Percentiles rank a stretch among this genome's conserved stretches.
Conservation (phyloP, 2,797 vertebrate genomes). For the Hydrophis major region DNA sequence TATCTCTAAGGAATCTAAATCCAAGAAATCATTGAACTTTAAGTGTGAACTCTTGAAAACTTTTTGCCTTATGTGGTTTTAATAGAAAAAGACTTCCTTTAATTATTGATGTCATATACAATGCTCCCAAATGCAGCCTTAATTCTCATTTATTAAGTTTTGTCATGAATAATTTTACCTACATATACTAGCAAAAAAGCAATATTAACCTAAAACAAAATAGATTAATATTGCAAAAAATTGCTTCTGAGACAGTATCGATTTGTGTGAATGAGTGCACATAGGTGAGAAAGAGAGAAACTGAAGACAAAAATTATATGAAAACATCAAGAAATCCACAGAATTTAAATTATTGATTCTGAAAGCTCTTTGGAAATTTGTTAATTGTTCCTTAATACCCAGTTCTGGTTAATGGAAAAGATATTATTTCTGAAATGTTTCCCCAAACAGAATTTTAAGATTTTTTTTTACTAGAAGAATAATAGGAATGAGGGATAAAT, state of each 20-base stretch:
- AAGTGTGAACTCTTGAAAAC: not conserved
- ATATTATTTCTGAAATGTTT: not conserved
- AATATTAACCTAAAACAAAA: not conserved
- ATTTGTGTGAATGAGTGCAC: not conserved
- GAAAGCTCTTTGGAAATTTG: conserved; percentile 15
- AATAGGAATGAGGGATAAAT: conserved; percentile 10
- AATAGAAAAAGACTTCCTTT: not conserved
- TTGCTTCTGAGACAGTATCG: conserved; percentile 19
- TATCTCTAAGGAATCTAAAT: rapidly evolving
- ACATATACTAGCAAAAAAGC: not conserved
- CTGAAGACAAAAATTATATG: not conserved
- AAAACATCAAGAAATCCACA: conserved; percentile 23
- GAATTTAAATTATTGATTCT: conserved; percentile 42
- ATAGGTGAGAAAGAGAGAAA: not conserved
- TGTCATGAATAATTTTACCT: not conserved
- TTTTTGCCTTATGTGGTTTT: not conserved
- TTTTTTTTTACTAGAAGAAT: not conserved
- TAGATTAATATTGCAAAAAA: conserved; percentile 12
- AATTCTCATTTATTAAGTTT: conserved; percentile 17
- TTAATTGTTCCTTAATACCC: conserved; percentile 7
- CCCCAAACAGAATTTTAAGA: not conserved
- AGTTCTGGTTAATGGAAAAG: not conserved
- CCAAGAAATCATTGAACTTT: conserved; percentile 13
- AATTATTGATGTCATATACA: not conserved
- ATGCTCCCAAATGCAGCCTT: conserved; percentile 1